Conservation (phyloP, 2,888 invertebrate genomes). For the Melolontha melolontha region DNA sequence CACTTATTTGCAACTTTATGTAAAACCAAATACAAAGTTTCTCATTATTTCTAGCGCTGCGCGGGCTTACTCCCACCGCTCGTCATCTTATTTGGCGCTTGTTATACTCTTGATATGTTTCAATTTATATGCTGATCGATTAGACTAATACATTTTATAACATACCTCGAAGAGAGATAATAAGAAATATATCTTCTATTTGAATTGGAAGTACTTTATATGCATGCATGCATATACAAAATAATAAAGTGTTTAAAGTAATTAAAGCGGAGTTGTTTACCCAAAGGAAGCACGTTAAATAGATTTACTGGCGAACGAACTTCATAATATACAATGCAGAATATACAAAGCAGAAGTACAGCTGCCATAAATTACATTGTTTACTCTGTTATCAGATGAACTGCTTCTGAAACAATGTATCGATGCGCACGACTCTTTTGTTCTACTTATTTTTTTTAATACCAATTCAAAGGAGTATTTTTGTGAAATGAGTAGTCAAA, state of each 20-base stretch:
- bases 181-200: not conserved
- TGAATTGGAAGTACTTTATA: not conserved
- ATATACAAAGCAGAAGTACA: slow-evolving; percentile 3
- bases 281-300: not conserved
- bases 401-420: slow-evolving; percentile 18
- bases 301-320: not conserved
- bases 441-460: not conserved
- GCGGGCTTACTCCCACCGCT: no score
- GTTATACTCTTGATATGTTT: no score
- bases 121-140: no score
- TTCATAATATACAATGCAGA: not conserved
- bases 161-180: no score
- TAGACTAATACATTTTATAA: no score
- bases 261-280: slow-evolving; percentile 3
- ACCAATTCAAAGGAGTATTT: not conserved
- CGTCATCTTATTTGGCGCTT: no score
- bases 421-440: not conserved
- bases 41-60: no score
- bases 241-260: slow-evolving; percentile 7
- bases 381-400: slow-evolving; percentile 16
- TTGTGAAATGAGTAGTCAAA: slow-evolving; percentile 6
- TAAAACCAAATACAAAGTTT: no score
- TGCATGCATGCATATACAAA: not conserved
- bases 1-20: no score
- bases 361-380: slow-evolving; percentile 13